Conservation (phyloP, 1,140 invertebrate species). For the Drosophila willistoni region DNA sequence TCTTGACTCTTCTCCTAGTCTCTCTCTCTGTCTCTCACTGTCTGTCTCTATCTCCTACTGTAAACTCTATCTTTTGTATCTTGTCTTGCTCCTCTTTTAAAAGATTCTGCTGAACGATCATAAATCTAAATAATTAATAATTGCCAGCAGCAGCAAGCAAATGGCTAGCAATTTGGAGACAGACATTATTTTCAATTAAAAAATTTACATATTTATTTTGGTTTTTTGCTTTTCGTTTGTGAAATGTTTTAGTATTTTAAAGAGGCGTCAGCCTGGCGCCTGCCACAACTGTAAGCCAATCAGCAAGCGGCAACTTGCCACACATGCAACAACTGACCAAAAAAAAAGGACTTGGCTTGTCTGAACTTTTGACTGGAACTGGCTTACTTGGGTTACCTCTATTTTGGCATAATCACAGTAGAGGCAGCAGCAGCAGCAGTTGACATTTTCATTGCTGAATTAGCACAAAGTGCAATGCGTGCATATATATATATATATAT, state of each 20-base stretch:
- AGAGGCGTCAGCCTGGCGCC: conserved; percentile 69
- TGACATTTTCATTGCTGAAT: conserved; percentile 74
- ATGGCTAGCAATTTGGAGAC: conserved; percentile 33
- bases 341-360: conserved; percentile 45
- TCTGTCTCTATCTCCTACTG: neutral
- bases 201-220: conserved; percentile 27
- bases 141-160: conserved; percentile 32
- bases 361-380: neutral
- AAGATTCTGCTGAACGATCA: conserved; percentile 31
- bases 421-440: conserved; percentile 20
- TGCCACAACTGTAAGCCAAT: conserved; percentile 69
- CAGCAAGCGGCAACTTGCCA: neutral
- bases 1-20: no score
- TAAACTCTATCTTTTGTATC: neutral
- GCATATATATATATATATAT: conserved; percentile 22
- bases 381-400: neutral
- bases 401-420: conserved; percentile 53
- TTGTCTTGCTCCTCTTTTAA: neutral
- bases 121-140: conserved; percentile 77
- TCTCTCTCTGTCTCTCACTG: neutral
- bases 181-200: conserved; percentile 68
- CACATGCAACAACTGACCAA: conserved; percentile 26
- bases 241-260: conserved; percentile 48
- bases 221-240: conserved; percentile 23
- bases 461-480: conserved; percentile 69